Conservation (phyloP, 2,888 invertebrate species). For the Junonia oenone region DNA sequence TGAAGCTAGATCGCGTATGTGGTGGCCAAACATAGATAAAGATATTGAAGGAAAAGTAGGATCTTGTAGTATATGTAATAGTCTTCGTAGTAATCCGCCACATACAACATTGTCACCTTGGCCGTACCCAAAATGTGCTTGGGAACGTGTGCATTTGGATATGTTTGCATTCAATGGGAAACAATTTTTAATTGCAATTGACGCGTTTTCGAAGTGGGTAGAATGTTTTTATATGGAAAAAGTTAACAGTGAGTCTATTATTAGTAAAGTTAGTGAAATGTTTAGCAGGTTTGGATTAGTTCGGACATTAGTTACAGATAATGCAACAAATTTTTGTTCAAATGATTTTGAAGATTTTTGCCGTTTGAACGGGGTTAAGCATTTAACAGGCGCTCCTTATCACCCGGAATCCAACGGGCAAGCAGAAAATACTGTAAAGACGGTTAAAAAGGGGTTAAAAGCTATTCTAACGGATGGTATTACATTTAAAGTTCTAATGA, state of each 20-base stretch:
- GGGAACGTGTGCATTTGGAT: conserved; percentile 18
- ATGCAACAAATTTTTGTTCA: conserved; percentile 22
- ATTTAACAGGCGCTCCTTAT: conserved; percentile 17
- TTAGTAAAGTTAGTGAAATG: conserved; percentile 14
- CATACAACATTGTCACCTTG: conserved; percentile 22
- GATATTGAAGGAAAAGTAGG: conserved; percentile 24
- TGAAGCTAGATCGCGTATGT: conserved; percentile 19
- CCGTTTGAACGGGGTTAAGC: conserved; percentile 18
- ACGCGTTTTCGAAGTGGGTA: conserved; percentile 17
- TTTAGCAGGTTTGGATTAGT: conserved; percentile 20
- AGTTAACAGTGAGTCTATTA: conserved; percentile 7
- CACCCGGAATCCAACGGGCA: conserved; percentile 26
- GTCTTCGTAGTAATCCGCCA: conserved; percentile 14
- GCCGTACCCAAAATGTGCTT: conserved; percentile 16
- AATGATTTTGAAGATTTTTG: conserved; percentile 17
- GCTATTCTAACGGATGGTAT: conserved; percentile 1
- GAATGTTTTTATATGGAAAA: conserved; percentile 22
- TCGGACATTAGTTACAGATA: conserved; percentile 23
- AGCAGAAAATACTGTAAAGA: conserved; percentile 27
- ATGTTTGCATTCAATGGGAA: conserved; percentile 2
- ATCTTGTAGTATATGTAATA: conserved; percentile 14
- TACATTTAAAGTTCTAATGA: background rate
- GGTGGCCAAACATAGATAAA: conserved; percentile 24
- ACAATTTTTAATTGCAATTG: conserved; percentile 20
- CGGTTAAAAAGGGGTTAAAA: conserved; percentile 27